These are phyloP conservation scores for Cyclophora punctaria DNA, from an alignment of 2,888 invertebrate genomes.

Conservation along the genomic window DNA sequence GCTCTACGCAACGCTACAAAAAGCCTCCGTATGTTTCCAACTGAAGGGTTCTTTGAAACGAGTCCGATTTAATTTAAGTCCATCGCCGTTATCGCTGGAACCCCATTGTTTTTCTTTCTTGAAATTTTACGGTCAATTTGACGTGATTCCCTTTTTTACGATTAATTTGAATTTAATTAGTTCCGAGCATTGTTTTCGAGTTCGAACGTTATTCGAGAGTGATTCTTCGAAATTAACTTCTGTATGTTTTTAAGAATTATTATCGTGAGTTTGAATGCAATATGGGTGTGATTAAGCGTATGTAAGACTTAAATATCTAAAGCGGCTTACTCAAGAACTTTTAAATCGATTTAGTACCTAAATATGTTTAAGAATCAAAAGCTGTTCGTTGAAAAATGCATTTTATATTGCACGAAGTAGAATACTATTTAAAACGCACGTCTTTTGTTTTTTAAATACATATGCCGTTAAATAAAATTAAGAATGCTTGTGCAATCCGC, in stretches of 20 bases:
- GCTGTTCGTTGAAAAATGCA: no score
- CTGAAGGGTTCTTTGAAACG: constrained; percentile 69
- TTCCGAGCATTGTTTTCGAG: constrained; percentile 43
- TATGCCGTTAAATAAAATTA: no score
- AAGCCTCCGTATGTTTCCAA: constrained; percentile 33
- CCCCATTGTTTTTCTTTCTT: constrained; percentile 73
- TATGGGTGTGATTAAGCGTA: not conserved
- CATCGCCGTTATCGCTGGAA: constrained; percentile 62
- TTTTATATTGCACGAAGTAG: no score
- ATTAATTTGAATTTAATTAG: constrained; percentile 73
- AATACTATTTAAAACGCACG: no score
- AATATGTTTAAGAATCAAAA: no score
- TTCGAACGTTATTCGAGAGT: constrained; percentile 16
- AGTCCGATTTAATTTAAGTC: constrained; percentile 72
- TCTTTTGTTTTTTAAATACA: no score
- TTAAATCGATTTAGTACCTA: no score
- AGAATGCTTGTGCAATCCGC: no score
- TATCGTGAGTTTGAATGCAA: constrained; percentile 4
- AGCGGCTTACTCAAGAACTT: no score
- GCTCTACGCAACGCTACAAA: no score
- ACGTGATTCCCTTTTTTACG: constrained; percentile 66
- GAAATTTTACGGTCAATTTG: constrained; percentile 74
- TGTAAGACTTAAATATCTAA: no score
- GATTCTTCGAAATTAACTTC: constrained; percentile 15
- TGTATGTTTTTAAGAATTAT: not conserved